These are phyloP conservation scores for Habropoda laboriosa DNA, from an alignment of 1,140 invertebrate species.

Conservation along the genomic window DNA sequence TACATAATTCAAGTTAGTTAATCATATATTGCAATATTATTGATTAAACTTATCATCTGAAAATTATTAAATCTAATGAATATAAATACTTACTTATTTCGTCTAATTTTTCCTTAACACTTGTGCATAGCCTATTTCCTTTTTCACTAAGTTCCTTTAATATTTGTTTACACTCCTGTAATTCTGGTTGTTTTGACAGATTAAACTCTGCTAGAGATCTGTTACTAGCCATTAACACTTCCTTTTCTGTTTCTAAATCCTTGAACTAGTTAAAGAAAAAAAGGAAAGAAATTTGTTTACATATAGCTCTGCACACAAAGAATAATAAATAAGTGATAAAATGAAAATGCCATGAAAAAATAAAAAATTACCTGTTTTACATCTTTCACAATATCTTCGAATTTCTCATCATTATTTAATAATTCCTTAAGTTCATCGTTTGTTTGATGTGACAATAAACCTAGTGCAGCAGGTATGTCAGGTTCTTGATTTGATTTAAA, in stretches of 20 bases:
- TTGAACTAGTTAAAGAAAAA: constrained; percentile 84
- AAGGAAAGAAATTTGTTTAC: background rate
- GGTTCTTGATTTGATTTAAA: constrained; percentile 73
- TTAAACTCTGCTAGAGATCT: constrained; percentile 94
- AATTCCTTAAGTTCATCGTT: constrained; percentile 92
- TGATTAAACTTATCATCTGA: background rate
- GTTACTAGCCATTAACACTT: constrained; percentile 92
- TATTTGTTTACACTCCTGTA: constrained; percentile 87
- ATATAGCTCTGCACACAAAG: background rate
- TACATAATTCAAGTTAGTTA: background rate
- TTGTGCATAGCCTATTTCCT: constrained; percentile 85
- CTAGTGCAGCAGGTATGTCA: constrained; percentile 80
- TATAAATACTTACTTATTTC: constrained; percentile 84
- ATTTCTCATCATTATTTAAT: constrained; percentile 91
- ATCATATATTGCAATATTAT: too few relatives aligned
- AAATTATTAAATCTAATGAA: background rate
- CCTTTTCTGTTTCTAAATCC: constrained; percentile 90
- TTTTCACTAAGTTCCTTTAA: constrained; percentile 87
- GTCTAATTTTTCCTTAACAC: constrained; percentile 86
- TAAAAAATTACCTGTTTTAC: constrained; percentile 87
- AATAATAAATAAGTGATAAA: background rate
- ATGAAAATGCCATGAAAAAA: constrained; percentile 1
- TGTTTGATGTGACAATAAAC: constrained; percentile 83
- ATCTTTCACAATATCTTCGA: constrained; percentile 90
- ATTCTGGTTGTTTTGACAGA: constrained; percentile 89